Base-by-base conservation (phyloP, 2,888 invertebrate genomes). In the Maniola hyperantus region DNA sequence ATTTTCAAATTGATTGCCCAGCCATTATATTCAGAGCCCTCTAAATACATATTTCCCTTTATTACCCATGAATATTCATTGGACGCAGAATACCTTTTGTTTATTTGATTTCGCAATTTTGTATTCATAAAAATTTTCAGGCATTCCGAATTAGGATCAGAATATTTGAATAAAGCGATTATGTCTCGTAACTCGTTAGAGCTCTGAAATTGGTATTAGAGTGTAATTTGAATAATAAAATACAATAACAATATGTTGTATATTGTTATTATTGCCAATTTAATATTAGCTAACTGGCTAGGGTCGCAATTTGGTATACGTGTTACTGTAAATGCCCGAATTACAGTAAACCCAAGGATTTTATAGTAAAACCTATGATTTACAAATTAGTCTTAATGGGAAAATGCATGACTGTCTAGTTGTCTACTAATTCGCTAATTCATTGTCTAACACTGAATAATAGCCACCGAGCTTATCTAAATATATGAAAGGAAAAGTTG, bases 51-150 rank as follows among this genome's bases (percentile, higher is more conserved):
- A 57, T 57, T 42, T 42, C 57, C 57, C 42, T 57, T 57, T 57
- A 57, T 57, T 42, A 57, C 42, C 57, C 13, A 57, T 57, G 57
- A 57, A 57, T 57, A 57, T 57, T 57, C 57, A 57, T 57, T 8
- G 42, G 7, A 18, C 18, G 20, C 57, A n/a, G 42, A 39, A 20
- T 42, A 42, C 57, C 15, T 42, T 39, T 57, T 57, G 57, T 57
- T 57, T 57, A 57, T 57, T 57, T 57, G 57, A 57, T 57, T 57
- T 57, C 20, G 42, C 34, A 36, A 55, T 55, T 55, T 55, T 5
- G 39, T 39, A 39, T 55, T 39, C 20, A 18, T 20, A n/a, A 39
- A 42, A 39, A 20, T 42, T 42, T 57, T 57, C 20, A 15, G 8
- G 42, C 5, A 13, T 57, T 20, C 6, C 39, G 11, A 57, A 57